phyloP scores from a whole-genome alignment of 2,888 invertebrate species.

The Graphium colonna region DNA sequence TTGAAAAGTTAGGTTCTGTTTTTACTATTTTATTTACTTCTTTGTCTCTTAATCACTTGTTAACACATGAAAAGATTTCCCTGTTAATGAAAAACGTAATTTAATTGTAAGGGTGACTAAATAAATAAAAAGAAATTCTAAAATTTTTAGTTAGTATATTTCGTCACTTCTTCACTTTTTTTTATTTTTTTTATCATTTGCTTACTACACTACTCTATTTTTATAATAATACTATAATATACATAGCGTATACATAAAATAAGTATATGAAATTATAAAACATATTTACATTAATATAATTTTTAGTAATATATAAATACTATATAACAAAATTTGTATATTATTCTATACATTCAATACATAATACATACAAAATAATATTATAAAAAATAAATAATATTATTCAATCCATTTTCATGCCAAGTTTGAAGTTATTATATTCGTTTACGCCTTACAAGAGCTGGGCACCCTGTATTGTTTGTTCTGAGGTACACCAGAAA shows the following conservation, averaged over 20 bases:
- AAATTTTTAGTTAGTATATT: conserved; percentile 18
- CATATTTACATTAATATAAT: conserved; percentile 32
- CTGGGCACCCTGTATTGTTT: conserved; percentile 60
- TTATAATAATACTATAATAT: conserved; percentile 46
- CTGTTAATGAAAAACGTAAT: not conserved
- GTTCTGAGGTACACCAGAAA: conserved; percentile 49
- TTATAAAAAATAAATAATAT: conserved; percentile 22
- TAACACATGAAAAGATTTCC: no score
- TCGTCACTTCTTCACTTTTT: conserved; percentile 27
- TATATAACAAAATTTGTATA: conserved; percentile 33
- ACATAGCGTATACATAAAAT: conserved; percentile 28
- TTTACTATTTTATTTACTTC: not conserved
- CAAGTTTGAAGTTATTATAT: conserved; percentile 12
- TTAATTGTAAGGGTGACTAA: not conserved
- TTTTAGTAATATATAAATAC: conserved; percentile 34
- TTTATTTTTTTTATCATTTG: conserved; percentile 43
- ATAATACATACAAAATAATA: conserved; percentile 7
- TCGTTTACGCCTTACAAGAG: conserved; percentile 51
- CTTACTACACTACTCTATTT: conserved; percentile 48
- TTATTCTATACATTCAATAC: conserved; percentile 1
- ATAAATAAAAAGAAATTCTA: not conserved
- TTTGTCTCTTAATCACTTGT: not conserved
- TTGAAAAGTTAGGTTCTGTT: not conserved
- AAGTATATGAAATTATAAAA: conserved; percentile 33
- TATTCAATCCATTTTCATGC: conserved; percentile 30